phyloP scores from a whole-genome alignment of 2,113 vertebrate species.

The Panurus biarmicus region DNA sequence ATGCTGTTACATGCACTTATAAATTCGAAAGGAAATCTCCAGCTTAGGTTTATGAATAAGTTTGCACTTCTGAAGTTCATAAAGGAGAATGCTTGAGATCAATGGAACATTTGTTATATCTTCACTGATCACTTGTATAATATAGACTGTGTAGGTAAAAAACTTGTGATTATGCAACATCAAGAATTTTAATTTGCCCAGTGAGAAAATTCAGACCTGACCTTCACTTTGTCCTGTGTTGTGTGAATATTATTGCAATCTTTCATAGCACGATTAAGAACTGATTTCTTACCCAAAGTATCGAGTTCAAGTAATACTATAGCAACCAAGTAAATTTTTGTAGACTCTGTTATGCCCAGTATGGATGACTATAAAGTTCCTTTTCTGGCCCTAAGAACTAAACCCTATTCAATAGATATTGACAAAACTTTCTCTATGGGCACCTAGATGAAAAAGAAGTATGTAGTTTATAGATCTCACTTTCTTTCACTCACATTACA shows the following conservation, averaged over 20 bases:
- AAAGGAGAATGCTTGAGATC: background rate
- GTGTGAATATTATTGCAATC: background rate
- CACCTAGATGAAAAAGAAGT: background rate
- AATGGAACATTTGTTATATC: background rate
- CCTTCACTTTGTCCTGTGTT: background rate
- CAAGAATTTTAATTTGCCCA: background rate
- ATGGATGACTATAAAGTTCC: background rate
- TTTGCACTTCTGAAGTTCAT: constrained; percentile 1
- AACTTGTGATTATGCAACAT: background rate
- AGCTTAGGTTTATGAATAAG: background rate
- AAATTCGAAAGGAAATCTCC: background rate
- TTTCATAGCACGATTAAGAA: background rate
- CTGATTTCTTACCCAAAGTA: background rate
- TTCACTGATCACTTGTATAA: background rate
- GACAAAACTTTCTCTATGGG: background rate
- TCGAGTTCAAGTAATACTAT: background rate
- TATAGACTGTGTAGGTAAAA: background rate
- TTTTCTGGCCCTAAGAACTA: background rate
- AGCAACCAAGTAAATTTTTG: background rate
- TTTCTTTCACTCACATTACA: background rate
- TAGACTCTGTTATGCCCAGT: background rate
- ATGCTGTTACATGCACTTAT: background rate
- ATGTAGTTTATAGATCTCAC: background rate
- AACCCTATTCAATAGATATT: background rate
- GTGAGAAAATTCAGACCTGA: background rate